A percentile compares a stretch with the other conserved stretches of the same genome.
Evolutionary conservation across 1,140 invertebrate genomes (phyloP).

Genomic region (Episyrphus balteatus): DNA sequence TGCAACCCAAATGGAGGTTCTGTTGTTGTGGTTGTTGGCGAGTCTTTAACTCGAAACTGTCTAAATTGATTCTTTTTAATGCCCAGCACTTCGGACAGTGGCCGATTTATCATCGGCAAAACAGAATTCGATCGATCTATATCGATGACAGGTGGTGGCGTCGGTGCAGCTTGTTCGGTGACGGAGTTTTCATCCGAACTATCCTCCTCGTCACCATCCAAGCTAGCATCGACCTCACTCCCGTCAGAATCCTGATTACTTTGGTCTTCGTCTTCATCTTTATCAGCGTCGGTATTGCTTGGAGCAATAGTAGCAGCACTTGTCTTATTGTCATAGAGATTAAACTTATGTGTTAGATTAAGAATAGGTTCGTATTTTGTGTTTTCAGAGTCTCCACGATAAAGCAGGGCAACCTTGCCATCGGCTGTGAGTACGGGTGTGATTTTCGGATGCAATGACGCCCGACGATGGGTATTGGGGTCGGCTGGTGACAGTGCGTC

Average conservation of each 20-base stretch:
- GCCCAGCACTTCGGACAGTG: conserved; percentile 34
- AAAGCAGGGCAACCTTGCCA: conserved; percentile 38
- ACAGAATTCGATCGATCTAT: conserved; percentile 28
- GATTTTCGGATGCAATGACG: conserved; percentile 36
- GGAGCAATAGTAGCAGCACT: background rate
- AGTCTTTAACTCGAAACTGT: conserved; percentile 28
- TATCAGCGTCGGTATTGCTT: background rate
- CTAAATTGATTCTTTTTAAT: conserved; percentile 37
- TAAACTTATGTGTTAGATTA: conserved; percentile 33
- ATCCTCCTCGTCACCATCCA: conserved; percentile 13
- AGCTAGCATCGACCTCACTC: conserved; percentile 12
- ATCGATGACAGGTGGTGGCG: conserved; percentile 19
- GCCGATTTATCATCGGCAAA: conserved; percentile 34
- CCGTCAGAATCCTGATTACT: conserved; percentile 1
- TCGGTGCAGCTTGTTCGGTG: conserved; percentile 9
- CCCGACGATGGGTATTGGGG: conserved; percentile 36
- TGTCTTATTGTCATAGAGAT: conserved; percentile 6
- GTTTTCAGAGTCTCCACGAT: conserved; percentile 35
- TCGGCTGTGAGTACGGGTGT: conserved; percentile 36
- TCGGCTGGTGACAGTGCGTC: conserved; percentile 34
- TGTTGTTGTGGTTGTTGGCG: conserved; percentile 10
- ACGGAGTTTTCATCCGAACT: conserved; percentile 7
- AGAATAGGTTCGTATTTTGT: conserved; percentile 36
- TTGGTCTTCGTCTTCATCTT: conserved; percentile 2
- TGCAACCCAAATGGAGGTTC: conserved; percentile 12